Evolutionary conservation across 2,113 vertebrate genomes (phyloP).

Genomic region (Romanogobio albipinnatus): DNA sequence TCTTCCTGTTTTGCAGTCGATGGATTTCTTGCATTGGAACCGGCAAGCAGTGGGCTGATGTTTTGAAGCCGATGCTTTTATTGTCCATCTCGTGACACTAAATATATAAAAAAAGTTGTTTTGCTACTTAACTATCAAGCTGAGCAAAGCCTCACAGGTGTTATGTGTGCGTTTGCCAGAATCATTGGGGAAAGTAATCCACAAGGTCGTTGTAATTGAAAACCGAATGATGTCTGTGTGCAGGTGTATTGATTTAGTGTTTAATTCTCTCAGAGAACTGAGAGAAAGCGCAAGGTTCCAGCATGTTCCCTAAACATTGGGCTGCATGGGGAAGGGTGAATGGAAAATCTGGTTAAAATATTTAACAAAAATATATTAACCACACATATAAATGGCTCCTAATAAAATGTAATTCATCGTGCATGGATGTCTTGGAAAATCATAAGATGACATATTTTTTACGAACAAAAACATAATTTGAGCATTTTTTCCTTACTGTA

Average conservation of each 20-base stretch:
- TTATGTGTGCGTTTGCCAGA: not conserved
- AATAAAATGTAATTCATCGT: not conserved
- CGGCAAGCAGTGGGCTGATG: conserved; percentile 7
- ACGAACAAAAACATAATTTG: not conserved
- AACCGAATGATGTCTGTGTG: conserved; percentile 20
- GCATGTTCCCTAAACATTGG: conserved; percentile 25
- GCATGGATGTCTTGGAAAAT: not conserved
- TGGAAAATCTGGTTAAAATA: not conserved
- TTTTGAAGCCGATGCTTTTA: conserved; percentile 29
- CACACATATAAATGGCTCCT: not conserved
- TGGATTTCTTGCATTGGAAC: conserved; percentile 34
- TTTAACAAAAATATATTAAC: not conserved
- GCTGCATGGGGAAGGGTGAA: not conserved
- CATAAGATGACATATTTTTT: not conserved
- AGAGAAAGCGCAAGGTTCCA: conserved; percentile 24
- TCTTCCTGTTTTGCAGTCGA: conserved; percentile 40
- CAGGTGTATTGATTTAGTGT: conserved; percentile 36
- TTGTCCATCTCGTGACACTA: not conserved
- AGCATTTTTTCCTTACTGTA: not conserved
- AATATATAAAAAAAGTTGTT: not conserved
- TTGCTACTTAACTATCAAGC: not conserved
- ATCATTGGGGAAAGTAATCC: not conserved
- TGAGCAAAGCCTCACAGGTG: not conserved
- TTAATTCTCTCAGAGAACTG: conserved; percentile 35
- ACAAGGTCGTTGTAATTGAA: conserved; percentile 25